Conservation (phyloP, 2,797 vertebrate genomes). For the Eulemur coronatus region DNA sequence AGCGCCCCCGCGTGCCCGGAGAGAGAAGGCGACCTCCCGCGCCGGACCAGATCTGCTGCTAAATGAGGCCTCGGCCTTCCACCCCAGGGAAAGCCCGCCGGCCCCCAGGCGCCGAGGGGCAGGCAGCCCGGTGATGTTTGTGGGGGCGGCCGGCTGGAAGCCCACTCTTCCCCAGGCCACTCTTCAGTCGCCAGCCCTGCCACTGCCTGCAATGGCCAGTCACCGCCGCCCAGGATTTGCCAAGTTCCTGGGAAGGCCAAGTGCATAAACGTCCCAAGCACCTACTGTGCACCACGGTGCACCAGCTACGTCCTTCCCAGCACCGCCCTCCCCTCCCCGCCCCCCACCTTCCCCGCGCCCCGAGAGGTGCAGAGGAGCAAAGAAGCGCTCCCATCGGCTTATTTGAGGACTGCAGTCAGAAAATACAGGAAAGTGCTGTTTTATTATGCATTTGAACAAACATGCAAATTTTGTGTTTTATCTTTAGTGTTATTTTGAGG, state of each 20-base stretch:
- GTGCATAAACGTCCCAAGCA: fast-evolving
- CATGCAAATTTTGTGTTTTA: background rate
- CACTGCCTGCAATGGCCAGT: background rate
- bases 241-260: background rate
- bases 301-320: background rate
- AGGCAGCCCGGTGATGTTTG: background rate
- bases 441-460: background rate
- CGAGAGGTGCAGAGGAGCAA: background rate
- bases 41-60: fast-evolving
- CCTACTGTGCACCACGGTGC: fast-evolving
- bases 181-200: background rate
- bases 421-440: background rate
- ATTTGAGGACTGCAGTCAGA: background rate
- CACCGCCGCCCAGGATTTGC: background rate
- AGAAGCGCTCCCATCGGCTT: background rate
- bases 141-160: background rate
- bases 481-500: background rate
- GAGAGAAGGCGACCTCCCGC: background rate
- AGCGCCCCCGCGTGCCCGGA: conserved; percentile 62
- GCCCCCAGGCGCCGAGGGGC: background rate
- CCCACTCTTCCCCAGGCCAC: too few species aligned
- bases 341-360: too few species aligned
- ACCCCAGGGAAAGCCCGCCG: fast-evolving
- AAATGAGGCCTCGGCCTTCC: fast-evolving
- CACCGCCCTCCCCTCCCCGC: too few species aligned